These are phyloP conservation scores for Cololabis saira DNA, from an alignment of 2,113 vertebrate genomes.

Conservation along the genomic window DNA sequence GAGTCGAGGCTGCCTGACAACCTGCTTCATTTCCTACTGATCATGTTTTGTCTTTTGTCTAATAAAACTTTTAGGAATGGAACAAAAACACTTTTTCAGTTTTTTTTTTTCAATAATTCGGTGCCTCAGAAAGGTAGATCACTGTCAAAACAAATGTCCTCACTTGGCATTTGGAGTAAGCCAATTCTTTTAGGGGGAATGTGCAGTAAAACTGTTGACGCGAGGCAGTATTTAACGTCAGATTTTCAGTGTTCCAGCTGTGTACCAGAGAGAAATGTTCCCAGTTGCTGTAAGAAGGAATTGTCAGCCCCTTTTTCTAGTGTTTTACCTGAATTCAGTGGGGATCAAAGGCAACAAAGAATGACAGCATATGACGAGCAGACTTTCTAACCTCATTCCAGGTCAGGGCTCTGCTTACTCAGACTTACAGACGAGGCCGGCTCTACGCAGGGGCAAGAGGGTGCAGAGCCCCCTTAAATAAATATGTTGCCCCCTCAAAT, in stretches of 20 bases:
- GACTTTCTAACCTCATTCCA: slow-evolving; percentile 39
- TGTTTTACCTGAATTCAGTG: slow-evolving; percentile 41
- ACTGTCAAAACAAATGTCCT: too few species aligned
- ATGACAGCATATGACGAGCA: slow-evolving; percentile 28
- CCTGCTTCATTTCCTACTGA: too few species aligned
- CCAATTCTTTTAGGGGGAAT: not conserved
- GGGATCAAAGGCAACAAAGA: slow-evolving; percentile 43
- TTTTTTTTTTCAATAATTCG: not conserved
- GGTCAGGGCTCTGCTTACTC: slow-evolving; percentile 44
- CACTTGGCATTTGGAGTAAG: not conserved
- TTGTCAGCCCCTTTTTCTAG: slow-evolving; percentile 21
- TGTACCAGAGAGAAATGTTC: slow-evolving; percentile 6
- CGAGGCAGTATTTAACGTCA: not conserved
- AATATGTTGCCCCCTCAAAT: too few species aligned
- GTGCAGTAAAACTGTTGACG: not conserved
- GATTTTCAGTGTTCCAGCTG: slow-evolving; percentile 11
- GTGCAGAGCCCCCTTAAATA: too few species aligned
- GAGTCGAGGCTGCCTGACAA: too few species aligned
- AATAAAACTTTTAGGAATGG: too few species aligned
- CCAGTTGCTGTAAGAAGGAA: not conserved
- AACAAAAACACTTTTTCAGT: too few species aligned
- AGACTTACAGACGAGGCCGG: slow-evolving; percentile 30
- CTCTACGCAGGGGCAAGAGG: too few species aligned
- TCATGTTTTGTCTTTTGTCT: too few species aligned
- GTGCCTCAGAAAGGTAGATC: too few species aligned